Percentiles rank a stretch among this genome's conserved stretches.
phyloP scores from a whole-genome alignment of 2,113 vertebrate genomes.

The Pogonocichla stellata region DNA sequence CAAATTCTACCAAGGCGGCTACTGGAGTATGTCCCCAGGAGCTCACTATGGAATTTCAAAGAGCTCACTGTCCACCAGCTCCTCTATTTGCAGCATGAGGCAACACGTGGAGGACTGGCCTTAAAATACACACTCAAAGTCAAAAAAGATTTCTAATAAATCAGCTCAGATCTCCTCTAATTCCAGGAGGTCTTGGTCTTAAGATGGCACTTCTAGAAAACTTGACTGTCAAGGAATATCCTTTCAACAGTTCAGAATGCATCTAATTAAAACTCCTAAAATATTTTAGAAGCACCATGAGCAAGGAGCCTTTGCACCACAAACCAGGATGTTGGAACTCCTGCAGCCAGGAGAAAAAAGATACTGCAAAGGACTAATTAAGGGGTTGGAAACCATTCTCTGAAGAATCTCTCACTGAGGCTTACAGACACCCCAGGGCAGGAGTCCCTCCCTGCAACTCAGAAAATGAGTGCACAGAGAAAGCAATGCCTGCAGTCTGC shows the following conservation, averaged over 20 bases:
- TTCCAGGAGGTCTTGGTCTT: neutral
- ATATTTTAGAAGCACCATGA: neutral
- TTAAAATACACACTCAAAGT: neutral
- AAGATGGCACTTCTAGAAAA: neutral
- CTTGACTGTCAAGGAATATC: neutral
- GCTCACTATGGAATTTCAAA: neutral
- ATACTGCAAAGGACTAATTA: neutral
- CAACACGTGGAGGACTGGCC: neutral
- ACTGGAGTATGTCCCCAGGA: neutral
- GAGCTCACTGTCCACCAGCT: neutral
- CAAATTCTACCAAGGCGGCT: neutral
- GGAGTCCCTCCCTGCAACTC: neutral
- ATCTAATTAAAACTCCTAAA: neutral
- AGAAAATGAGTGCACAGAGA: neutral
- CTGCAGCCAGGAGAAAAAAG: neutral
- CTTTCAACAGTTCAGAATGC: neutral
- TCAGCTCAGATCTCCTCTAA: neutral
- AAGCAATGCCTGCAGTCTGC: neutral
- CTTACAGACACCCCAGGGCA: neutral
- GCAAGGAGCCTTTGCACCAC: neutral
- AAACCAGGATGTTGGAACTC: neutral
- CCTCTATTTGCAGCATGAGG: neutral
- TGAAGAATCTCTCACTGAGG: neutral
- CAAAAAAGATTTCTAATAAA: neutral
- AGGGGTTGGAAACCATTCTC: neutral